Evolutionary conservation across 2,888 invertebrate genomes (phyloP).

Genomic region (Eristalis arbustorum): DNA sequence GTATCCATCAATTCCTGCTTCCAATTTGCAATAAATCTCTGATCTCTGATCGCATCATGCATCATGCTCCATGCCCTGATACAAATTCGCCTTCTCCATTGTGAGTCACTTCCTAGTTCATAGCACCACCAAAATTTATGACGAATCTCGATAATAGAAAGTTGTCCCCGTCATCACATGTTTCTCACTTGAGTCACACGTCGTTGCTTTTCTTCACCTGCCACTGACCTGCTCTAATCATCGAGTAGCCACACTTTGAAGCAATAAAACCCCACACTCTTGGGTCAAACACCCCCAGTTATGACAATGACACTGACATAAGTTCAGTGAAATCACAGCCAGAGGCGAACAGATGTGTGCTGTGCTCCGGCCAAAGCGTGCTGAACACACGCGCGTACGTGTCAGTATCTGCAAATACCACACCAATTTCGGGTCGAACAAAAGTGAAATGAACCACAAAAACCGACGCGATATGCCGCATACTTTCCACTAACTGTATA

Average conservation of each 20-base stretch:
- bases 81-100: too few species aligned
- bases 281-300: not conserved
- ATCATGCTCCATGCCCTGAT: too few species aligned
- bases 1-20: too few species aligned
- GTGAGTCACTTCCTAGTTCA: not conserved
- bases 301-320: not conserved
- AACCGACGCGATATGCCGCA: not conserved
- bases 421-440: not conserved
- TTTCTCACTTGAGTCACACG: not conserved
- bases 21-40: too few species aligned
- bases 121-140: not conserved
- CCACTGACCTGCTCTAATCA: not conserved
- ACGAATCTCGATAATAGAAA: not conserved
- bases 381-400: not conserved
- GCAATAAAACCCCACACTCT: not conserved
- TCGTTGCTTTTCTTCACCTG: not conserved
- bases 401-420: not conserved
- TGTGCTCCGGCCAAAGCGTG: not conserved
- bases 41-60: too few species aligned
- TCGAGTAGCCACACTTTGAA: not conserved
- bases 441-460: slow-evolving; percentile 30
- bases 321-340: not conserved
- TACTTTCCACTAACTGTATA: slow-evolving; percentile 19
- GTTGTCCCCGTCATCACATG: not conserved
- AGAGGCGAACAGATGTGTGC: not conserved